These are phyloP conservation scores for Gobiocypris rarus DNA, from an alignment of 2,113 vertebrate species.

Conservation along the genomic window DNA sequence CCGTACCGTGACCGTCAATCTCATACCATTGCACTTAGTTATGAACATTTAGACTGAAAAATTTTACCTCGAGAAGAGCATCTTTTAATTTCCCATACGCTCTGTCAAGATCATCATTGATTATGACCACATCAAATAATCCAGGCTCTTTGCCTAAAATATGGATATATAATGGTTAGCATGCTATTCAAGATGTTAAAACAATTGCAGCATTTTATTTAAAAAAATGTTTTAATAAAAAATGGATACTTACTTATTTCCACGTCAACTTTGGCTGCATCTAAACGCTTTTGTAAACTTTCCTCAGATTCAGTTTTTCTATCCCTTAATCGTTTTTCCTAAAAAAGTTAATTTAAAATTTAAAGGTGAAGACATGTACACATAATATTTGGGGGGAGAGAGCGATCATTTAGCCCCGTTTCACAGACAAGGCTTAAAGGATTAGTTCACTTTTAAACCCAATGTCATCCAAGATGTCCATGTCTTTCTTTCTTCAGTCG, in stretches of 20 bases:
- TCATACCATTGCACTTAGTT: background rate
- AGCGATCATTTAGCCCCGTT: no score
- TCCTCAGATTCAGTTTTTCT: conserved; percentile 91
- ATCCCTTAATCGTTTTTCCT: conserved; percentile 89
- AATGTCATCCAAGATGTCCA: no score
- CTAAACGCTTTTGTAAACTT: conserved; percentile 84
- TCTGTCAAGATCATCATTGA: conserved; percentile 87
- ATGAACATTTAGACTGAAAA: background rate
- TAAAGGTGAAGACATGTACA: background rate
- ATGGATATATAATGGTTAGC: background rate
- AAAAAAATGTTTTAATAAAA: background rate
- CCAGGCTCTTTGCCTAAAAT: conserved; percentile 85
- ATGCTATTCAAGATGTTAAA: background rate
- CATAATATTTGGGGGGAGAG: no score
- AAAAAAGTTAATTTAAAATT: background rate
- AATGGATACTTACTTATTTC: conserved; percentile 85
- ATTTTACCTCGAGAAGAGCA: conserved; percentile 83
- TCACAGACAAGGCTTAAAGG: no score
- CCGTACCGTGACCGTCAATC: background rate
- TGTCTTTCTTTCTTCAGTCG: no score
- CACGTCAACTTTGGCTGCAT: conserved; percentile 80
- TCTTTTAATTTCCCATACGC: conserved; percentile 82
- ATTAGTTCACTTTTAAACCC: no score
- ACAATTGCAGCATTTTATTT: background rate
- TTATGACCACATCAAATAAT: conserved; percentile 85